Evolutionary conservation across 2,888 invertebrate genomes (phyloP).

Genomic region (Hypolimnas misippus): DNA sequence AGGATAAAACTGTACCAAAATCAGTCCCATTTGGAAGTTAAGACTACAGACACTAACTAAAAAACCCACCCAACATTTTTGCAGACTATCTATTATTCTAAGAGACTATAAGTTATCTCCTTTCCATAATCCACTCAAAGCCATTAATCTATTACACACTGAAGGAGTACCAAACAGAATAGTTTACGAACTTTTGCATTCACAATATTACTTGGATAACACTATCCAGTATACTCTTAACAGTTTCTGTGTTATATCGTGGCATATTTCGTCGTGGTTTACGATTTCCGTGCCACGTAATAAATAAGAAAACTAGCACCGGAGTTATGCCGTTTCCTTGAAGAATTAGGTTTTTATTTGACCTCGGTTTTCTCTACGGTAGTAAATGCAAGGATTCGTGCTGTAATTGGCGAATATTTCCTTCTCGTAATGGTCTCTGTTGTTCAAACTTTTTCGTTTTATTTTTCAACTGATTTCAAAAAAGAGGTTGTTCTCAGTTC

Average conservation of each 20-base stretch:
- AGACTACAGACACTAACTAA: too few species aligned
- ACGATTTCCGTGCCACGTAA: conserved; percentile 51
- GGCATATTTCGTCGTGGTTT: conserved; percentile 57
- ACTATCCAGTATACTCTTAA: conserved; percentile 6
- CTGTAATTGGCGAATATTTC: conserved; percentile 2
- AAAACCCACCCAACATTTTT: too few species aligned
- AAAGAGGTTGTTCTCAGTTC: too few species aligned
- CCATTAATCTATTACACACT: too few species aligned
- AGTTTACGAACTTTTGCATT: too few species aligned
- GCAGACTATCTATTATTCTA: too few species aligned
- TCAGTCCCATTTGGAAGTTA: too few species aligned
- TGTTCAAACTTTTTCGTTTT: conserved; percentile 1
- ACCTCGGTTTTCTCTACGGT: conserved; percentile 4
- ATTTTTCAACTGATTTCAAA: background rate
- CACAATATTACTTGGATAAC: background rate
- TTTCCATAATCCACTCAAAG: too few species aligned
- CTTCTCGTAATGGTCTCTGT: background rate
- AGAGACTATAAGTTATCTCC: too few species aligned
- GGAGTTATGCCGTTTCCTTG: conserved; percentile 32
- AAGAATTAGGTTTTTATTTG: conserved; percentile 33
- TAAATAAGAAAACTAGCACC: conserved; percentile 47
- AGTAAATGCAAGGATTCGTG: background rate
- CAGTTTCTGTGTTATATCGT: conserved; percentile 32
- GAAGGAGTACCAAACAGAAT: background rate
- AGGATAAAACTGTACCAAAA: too few species aligned